These are phyloP conservation scores for Zaprionus ornatus DNA, from an alignment of 1,140 invertebrate species.

Conservation along the genomic window DNA sequence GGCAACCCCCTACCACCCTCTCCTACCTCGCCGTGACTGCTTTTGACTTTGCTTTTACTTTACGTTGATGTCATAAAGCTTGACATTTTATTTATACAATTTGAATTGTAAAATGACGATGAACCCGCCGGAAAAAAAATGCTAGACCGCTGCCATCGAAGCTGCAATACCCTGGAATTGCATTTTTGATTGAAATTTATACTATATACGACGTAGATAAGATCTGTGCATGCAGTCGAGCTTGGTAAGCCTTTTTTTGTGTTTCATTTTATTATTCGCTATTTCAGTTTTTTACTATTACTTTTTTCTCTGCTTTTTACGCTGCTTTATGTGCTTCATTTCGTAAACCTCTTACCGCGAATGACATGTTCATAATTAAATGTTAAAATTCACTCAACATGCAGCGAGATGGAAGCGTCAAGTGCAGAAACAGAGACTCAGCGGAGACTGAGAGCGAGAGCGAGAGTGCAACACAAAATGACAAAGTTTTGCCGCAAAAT, in stretches of 20 bases:
- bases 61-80: constrained; percentile 53
- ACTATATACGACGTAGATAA: neutral
- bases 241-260: neutral
- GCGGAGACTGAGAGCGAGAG: neutral
- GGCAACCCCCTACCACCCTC: constrained; percentile 29
- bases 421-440: constrained; percentile 20
- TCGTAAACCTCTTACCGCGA: constrained; percentile 74
- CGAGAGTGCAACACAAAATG: constrained; percentile 33
- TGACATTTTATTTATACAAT: constrained; percentile 69
- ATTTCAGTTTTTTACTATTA: constrained; percentile 34
- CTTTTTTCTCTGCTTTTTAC: neutral
- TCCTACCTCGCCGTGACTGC: neutral
- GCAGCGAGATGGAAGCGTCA: constrained; percentile 43
- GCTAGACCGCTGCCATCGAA: neutral
- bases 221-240: neutral
- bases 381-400: constrained; percentile 75
- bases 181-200: neutral
- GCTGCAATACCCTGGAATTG: neutral
- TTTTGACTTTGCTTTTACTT: constrained; percentile 12
- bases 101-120: constrained; percentile 57
- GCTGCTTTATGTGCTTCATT: constrained; percentile 59
- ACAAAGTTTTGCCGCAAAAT: constrained; percentile 32
- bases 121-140: constrained; percentile 43
- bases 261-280: constrained; percentile 27
- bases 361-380: constrained; percentile 81